phyloP scores from a whole-genome alignment of 2,113 vertebrate genomes.

The Anguilla rostrata region DNA sequence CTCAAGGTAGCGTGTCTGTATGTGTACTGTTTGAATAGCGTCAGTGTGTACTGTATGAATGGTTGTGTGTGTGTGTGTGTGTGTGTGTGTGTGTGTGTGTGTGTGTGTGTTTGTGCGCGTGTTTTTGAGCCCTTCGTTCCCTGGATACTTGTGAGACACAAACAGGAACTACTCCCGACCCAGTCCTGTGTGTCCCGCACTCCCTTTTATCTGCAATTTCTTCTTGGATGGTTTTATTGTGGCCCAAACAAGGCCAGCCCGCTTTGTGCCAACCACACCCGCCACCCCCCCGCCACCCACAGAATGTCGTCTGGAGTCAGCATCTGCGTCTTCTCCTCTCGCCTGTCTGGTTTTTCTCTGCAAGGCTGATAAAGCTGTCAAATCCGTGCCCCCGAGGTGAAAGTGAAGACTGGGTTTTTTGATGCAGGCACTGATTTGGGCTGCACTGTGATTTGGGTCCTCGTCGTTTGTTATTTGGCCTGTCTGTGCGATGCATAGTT shows the following conservation, averaged over 20 bases:
- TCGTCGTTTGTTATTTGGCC: neutral
- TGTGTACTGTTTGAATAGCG: neutral
- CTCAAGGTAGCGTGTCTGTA: neutral
- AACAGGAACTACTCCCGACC: neutral
- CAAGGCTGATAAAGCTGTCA: neutral
- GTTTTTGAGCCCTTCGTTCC: neutral
- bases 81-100: neutral
- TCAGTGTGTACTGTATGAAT: neutral
- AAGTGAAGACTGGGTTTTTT: neutral
- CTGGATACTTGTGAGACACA: neutral
- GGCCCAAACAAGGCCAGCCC: neutral
- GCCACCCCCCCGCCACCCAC: neutral
- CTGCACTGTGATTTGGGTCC: neutral
- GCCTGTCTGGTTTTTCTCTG: neutral
- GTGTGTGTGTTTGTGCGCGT: neutral
- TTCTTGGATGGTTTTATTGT: neutral
- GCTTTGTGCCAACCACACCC: neutral
- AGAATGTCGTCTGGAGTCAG: neutral
- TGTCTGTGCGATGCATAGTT: neutral
- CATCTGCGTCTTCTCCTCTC: neutral
- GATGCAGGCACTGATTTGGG: neutral
- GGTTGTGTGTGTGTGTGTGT: neutral
- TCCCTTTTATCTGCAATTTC: slow-evolving; percentile 5
- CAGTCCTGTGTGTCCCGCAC: neutral
- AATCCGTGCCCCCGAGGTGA: neutral